Evolutionary conservation across 2,797 vertebrate genomes (phyloP).

Genomic region (Gymnocypris eckloni): DNA sequence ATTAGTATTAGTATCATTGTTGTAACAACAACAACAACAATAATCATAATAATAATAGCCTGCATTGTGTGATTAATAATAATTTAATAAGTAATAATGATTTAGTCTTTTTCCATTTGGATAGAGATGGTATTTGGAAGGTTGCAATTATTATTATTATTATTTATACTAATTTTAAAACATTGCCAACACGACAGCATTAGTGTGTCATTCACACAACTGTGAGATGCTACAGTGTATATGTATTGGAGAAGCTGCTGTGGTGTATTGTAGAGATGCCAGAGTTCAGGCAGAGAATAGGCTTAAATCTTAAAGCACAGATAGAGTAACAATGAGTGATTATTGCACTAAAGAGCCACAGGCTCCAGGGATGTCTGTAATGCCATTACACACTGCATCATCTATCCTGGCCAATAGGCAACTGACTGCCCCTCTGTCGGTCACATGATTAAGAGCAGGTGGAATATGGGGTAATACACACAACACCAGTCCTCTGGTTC

Average conservation of each 20-base stretch:
- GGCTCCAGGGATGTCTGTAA: constrained; percentile 78
- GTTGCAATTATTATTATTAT: not conserved
- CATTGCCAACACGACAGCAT: not conserved
- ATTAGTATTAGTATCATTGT: too few species aligned
- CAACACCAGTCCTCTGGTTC: constrained; percentile 7
- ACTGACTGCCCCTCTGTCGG: constrained; percentile 77
- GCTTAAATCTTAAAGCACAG: constrained; percentile 70
- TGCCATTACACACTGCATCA: constrained; percentile 78
- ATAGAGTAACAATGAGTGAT: constrained; percentile 81
- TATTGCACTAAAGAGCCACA: constrained; percentile 77
- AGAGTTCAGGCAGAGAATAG: constrained; percentile 53
- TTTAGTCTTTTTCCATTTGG: too few species aligned
- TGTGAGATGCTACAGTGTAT: constrained; percentile 20
- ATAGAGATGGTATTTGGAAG: too few species aligned
- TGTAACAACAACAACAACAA: too few species aligned
- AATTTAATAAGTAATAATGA: too few species aligned
- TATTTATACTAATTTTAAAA: not conserved
- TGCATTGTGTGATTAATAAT: too few species aligned
- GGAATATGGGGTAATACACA: constrained; percentile 58
- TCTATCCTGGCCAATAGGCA: constrained; percentile 82
- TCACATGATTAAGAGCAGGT: too few species aligned
- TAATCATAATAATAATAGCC: too few species aligned
- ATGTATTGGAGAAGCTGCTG: constrained; percentile 28
- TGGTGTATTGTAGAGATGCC: constrained; percentile 46
- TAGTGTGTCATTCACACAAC: not conserved